Evolutionary conservation across 2,888 invertebrate genomes (phyloP).

Genomic region (Achlya flavicornis): DNA sequence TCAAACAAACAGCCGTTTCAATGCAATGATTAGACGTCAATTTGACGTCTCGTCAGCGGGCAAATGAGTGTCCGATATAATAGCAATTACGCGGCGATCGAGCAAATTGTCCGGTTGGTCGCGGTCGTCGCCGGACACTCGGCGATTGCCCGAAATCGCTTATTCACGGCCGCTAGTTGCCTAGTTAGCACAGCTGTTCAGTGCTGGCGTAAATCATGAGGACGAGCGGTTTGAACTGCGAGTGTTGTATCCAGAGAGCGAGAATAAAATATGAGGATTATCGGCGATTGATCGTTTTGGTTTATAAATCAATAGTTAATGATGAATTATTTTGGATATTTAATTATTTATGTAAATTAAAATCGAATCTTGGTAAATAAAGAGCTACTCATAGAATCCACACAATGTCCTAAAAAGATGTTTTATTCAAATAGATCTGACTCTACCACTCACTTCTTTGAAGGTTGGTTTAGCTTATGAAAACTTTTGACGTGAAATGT

Average conservation of each 20-base stretch:
- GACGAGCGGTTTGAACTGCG: conserved; percentile 16
- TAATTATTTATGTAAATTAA: too few relatives aligned
- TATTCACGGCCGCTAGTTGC: conserved; percentile 79
- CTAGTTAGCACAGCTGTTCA: conserved; percentile 65
- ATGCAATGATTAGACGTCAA: conserved; percentile 31
- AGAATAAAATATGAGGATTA: background rate
- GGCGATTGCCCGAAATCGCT: conserved; percentile 67
- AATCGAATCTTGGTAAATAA: too few relatives aligned
- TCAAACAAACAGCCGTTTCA: conserved; percentile 42
- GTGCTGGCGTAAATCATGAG: conserved; percentile 18
- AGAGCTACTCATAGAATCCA: too few relatives aligned
- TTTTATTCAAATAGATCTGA: too few relatives aligned
- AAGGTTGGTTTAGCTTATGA: too few relatives aligned
- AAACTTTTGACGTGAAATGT: too few relatives aligned
- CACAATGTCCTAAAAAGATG: too few relatives aligned
- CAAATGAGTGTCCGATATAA: conserved; percentile 31
- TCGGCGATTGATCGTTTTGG: too few relatives aligned
- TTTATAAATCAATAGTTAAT: too few relatives aligned
- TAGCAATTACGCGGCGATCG: conserved; percentile 35
- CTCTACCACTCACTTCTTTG: too few relatives aligned
- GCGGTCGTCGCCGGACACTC: conserved; percentile 24
- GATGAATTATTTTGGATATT: too few relatives aligned
- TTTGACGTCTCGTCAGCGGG: conserved; percentile 17
- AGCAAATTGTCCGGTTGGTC: conserved; percentile 28
- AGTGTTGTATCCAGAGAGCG: background rate